phyloP scores from a whole-genome alignment of 2,113 vertebrate species.

The Microcebus griseorufus region DNA sequence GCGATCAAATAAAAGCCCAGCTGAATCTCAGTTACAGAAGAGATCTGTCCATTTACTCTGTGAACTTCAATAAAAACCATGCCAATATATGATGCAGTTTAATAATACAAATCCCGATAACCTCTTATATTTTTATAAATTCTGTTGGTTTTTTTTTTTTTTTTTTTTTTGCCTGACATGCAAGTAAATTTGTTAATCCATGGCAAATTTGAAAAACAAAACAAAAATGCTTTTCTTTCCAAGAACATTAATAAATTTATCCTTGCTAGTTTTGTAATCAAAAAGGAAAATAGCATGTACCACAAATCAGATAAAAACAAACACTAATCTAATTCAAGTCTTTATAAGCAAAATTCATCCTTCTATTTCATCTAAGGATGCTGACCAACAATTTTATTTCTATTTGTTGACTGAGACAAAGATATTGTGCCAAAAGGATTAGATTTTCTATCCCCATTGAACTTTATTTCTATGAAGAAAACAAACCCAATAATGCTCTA shows the following conservation, averaged over 20 bases:
- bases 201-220: background rate
- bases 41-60: slow-evolving; percentile 62
- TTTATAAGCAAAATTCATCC: background rate
- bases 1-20: slow-evolving; percentile 71
- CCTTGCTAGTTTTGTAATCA: slow-evolving; percentile 50
- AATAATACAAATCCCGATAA: slow-evolving; percentile 56
- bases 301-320: slow-evolving; percentile 28
- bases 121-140: slow-evolving; percentile 34
- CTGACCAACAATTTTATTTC: background rate
- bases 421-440: background rate
- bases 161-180: slow-evolving; percentile 8
- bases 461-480: slow-evolving; percentile 9
- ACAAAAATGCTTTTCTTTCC: background rate
- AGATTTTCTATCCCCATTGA: background rate
- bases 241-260: slow-evolving; percentile 46
- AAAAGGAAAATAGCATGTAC: slow-evolving; percentile 26
- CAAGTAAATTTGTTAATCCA: background rate
- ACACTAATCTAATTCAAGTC: background rate
- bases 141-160: background rate
- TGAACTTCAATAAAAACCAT: slow-evolving; percentile 62
- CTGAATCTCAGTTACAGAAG: slow-evolving; percentile 64
- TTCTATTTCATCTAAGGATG: background rate
- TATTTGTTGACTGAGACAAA: background rate
- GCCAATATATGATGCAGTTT: slow-evolving; percentile 46
- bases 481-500: background rate